Conservation (phyloP, 2,797 vertebrate genomes). For the Crypturellus tataupa region DNA sequence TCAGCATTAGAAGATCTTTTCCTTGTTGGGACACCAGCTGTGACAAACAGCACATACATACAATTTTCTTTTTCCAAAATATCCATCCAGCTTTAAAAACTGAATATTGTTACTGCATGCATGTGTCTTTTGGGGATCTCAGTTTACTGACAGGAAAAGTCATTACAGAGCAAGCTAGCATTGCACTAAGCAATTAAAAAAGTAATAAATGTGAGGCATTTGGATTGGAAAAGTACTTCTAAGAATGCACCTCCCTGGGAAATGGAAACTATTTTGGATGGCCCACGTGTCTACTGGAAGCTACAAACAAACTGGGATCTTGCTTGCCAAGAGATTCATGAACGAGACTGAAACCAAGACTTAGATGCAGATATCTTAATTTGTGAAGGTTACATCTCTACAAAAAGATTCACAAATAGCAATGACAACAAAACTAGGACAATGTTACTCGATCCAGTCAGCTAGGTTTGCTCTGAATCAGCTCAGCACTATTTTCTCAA, state of each 20-base stretch:
- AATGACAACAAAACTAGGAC: constrained; percentile 9
- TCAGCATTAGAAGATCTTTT: background rate
- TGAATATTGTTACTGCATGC: constrained; percentile 2
- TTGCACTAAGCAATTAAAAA: constrained; percentile 46
- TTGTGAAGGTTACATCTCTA: background rate
- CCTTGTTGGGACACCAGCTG: background rate
- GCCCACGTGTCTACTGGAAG: background rate
- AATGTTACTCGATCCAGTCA: background rate
- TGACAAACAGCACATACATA: constrained; percentile 18
- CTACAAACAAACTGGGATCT: background rate
- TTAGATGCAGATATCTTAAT: background rate
- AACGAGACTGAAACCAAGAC: background rate
- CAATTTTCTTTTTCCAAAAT: constrained; percentile 19
- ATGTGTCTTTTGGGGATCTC: constrained; percentile 7
- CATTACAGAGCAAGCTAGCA: constrained; percentile 56
- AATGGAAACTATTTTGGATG: constrained; percentile 46
- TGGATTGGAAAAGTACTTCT: constrained; percentile 43
- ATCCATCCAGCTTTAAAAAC: background rate
- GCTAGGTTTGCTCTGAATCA: background rate
- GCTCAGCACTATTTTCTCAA: background rate
- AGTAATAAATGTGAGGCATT: constrained; percentile 51
- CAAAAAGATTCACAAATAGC: background rate
- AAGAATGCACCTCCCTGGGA: constrained; percentile 36
- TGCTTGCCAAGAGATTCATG: constrained; percentile 4
- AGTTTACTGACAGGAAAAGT: constrained; percentile 53